phyloP scores from a whole-genome alignment of 1,140 invertebrate genomes.

The Rhysida immarginata region DNA sequence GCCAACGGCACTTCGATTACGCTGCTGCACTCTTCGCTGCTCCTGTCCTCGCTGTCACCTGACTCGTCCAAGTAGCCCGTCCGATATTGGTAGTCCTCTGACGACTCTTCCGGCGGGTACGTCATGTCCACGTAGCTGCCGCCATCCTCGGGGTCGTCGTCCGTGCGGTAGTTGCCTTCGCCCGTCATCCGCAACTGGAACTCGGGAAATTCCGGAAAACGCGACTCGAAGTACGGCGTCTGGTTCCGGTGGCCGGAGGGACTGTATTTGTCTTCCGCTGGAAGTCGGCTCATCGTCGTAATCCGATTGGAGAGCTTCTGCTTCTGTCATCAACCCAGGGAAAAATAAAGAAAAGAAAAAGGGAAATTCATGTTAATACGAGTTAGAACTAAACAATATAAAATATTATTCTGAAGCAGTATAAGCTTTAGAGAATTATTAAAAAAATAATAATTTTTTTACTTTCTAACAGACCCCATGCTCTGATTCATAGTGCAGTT shows the following conservation, averaged over 20 bases:
- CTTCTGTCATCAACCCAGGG: too few species aligned
- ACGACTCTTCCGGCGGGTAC: not conserved
- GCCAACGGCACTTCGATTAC: slow-evolving; percentile 2
- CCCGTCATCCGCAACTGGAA: slow-evolving; percentile 3
- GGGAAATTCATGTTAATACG: too few species aligned
- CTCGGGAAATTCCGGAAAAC: slow-evolving; percentile 6
- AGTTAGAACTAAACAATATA: too few species aligned
- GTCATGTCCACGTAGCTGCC: not conserved
- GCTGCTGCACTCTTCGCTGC: slow-evolving; percentile 5
- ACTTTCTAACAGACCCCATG: too few species aligned
- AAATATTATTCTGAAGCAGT: too few species aligned
- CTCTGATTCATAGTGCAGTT: too few species aligned
- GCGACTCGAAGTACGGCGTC: not conserved
- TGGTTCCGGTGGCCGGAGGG: not conserved
- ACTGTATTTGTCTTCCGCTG: too few species aligned
- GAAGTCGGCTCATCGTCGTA: too few species aligned
- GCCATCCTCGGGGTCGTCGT: not conserved
- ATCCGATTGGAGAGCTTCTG: too few species aligned
- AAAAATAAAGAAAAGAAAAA: too few species aligned
- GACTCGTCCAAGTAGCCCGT: slow-evolving; percentile 1
- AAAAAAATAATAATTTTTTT: too few species aligned
- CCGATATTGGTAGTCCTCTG: not conserved
- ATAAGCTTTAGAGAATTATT: too few species aligned
- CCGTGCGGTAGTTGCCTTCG: not conserved
- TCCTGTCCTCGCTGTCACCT: slow-evolving; percentile 1